Evolutionary conservation across 2,888 invertebrate genomes (phyloP), one percentile per base, ranked within the genome.

Genomic region (Drosophila borealis): DNA sequence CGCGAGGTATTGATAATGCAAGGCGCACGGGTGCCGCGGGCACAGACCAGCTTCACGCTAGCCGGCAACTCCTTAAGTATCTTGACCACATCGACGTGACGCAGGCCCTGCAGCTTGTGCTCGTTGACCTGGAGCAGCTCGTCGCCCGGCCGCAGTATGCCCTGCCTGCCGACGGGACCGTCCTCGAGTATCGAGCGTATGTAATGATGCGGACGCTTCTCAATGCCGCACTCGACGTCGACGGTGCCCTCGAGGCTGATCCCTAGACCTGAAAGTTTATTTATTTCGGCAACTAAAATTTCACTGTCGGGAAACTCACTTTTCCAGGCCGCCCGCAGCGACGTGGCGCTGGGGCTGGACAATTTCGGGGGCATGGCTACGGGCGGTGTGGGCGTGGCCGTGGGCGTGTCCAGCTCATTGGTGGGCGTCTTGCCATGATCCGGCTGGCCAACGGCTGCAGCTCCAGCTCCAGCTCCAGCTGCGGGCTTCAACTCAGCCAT

Each of bases 231-330:
- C 93, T 99, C 99, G 25, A 99, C 98, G 91, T 99, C 99, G 13
- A 99, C 99, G 0, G 99, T 99, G 36, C 99, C 99, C 93, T 99
- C 99, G 74, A 99, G 94, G 92, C 98, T 99, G 88, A 99, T 98
- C 5, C 99, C 99, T 74, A 99, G 94, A 55, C 98, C 99, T 89
- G 96, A 96, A 88, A 98, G 95, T 93, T 98, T 98, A 88, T 96
- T 96, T 80, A 99, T 94, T 93, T 98, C 98, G 66, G 98, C 97
- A 78, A 98, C 96, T 91, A 98, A 95, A 91, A 98, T 97, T 92
- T 98, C 96, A 87, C 96, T 96, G 69, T 96, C 96, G 56, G 95
- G 94, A 85, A 98, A 94, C 90, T 98, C 95, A 85, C 94, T 94
- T 90, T 95, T 95, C 96, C 97, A 97, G 92, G 96, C 96, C 65